Conservation (phyloP, 2,797 vertebrate genomes). For the Enteromius treurensis region DNA sequence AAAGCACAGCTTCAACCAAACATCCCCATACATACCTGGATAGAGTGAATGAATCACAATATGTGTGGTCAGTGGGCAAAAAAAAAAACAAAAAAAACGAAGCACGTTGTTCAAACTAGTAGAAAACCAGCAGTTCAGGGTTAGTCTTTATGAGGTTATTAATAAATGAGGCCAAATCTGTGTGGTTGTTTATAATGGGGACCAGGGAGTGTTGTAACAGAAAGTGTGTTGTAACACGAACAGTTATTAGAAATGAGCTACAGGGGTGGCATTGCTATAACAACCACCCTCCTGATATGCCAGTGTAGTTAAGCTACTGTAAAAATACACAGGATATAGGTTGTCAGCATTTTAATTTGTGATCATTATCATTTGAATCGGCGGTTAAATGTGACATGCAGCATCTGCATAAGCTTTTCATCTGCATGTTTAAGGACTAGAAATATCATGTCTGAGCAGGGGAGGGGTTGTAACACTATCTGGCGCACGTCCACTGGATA, state of each 20-base stretch:
- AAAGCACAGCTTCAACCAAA: not conserved
- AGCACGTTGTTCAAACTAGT: not conserved
- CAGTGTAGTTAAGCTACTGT: no score
- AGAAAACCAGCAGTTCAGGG: not conserved
- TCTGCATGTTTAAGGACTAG: not conserved
- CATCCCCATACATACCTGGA: not conserved
- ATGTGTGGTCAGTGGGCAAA: no score
- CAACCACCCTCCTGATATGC: not conserved
- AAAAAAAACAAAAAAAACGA: not conserved
- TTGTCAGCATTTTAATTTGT: not conserved
- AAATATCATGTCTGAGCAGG: not conserved
- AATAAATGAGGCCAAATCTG: no score
- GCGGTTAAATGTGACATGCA: not conserved
- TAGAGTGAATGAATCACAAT: not conserved
- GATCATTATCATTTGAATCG: not conserved
- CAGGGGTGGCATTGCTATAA: not conserved
- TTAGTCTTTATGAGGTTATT: not conserved
- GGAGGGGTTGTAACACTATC: not conserved
- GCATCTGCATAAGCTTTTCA: not conserved
- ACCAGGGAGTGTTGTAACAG: constrained; percentile 1
- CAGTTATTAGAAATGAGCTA: not conserved
- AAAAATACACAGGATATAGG: not conserved
- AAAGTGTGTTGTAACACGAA: not conserved
- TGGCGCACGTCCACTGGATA: not conserved
- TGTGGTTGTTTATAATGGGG: not conserved